phyloP scores from a whole-genome alignment of 2,888 invertebrate genomes.

The Dasysyrphus albostriatus region DNA sequence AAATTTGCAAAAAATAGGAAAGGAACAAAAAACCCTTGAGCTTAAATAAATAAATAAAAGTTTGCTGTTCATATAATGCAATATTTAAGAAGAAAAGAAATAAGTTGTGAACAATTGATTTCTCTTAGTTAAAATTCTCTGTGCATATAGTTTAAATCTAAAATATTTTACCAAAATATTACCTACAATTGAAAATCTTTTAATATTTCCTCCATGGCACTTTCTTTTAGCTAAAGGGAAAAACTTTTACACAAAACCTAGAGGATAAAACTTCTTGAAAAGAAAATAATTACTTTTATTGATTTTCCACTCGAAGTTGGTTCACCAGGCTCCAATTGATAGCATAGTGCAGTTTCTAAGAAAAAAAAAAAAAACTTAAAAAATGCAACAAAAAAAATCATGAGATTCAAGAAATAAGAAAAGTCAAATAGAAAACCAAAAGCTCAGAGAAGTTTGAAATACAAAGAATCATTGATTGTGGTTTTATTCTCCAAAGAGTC shows the following conservation, averaged over 20 bases:
- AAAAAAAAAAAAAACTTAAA: conserved; percentile 6
- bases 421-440: background rate
- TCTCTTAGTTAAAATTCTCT: background rate
- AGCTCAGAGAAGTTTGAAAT: conserved; percentile 34
- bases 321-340: conserved; percentile 52
- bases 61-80: no score
- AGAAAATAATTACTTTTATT: conserved; percentile 72
- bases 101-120: background rate
- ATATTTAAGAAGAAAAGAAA: background rate
- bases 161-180: background rate
- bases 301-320: conserved; percentile 66
- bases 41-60: no score
- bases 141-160: background rate
- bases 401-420: background rate
- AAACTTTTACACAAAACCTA: conserved; percentile 20
- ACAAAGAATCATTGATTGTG: conserved; percentile 30
- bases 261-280: conserved; percentile 42
- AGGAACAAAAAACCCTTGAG: background rate
- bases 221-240: conserved; percentile 1
- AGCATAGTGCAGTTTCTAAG: conserved; percentile 28
- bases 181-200: background rate
- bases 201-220: background rate
- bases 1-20: no score
- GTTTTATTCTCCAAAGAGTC: conserved; percentile 19
- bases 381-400: conserved; percentile 37